Evolutionary conservation across 2,113 vertebrate genomes (phyloP), one percentile per base, ranked within the genome.

Genomic region (Myrmophylax atrothorax): DNA sequence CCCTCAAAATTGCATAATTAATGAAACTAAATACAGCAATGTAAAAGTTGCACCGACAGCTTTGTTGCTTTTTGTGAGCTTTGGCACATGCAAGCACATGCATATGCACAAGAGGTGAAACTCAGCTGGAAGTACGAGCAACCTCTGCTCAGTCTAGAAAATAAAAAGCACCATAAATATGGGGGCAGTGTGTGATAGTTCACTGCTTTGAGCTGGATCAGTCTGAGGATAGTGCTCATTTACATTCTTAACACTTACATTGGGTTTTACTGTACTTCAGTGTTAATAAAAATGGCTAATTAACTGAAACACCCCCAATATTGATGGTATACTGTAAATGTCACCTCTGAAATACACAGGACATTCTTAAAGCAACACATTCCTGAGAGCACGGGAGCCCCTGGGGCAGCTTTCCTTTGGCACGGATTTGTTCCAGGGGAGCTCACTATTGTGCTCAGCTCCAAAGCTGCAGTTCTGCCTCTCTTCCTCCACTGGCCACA

Each of bases 231-330:
- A 82, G 58, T 6, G 12, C 78, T 95, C 69, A 96, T 96, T 97
- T 95, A 76, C 53, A 94, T 91, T 97, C 93, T 85, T 84, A 89
- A 89, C 87, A 42, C 87, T 88, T 95, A 44, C 56, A 31, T 60
- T 52, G 47, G 72, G 56, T 96, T 97, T 96, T 95, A 96, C 84
- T 80, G 84, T 95, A 96, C 49, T 91, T 85, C 88, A 50, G 68
- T 33, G n/a, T 96, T 96, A 86, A 96, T 92, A 97, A 95, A 97
- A 97, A 92, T 24, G 38, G 83, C 73, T 95, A 97, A 96, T 96
- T 97, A 96, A 93, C 80, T 93, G 95, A 96, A 92, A 75, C 63
- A 84, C 64, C 93, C 87, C 85, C 76, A 81, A 58, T 96, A 96
- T 84, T 96, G 94, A 93, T 89, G 75, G 81, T 63, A 76, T 58